A percentile compares a stretch with the other conserved stretches of the same genome.
These are phyloP conservation scores for Tromatobia lineatoria DNA, from an alignment of 2,888 invertebrate species.

Conservation along the genomic window DNA sequence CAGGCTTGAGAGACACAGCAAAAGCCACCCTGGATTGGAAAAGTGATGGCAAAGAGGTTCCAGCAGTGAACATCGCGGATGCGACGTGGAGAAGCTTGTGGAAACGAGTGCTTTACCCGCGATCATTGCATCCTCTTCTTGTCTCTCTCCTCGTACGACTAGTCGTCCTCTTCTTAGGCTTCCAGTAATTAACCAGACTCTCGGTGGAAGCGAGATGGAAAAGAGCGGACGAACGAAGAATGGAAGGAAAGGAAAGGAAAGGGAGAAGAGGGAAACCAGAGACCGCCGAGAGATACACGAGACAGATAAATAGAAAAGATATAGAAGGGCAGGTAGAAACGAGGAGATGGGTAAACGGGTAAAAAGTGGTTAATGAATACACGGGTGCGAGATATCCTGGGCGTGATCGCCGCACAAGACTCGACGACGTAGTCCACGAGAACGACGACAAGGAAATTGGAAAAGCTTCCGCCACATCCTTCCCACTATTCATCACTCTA, in stretches of 20 bases:
- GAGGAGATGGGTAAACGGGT: conserved; percentile 22
- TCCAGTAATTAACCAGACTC: conserved; percentile 49
- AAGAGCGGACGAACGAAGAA: conserved; percentile 23
- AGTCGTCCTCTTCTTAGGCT: conserved; percentile 24
- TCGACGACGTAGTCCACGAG: conserved; percentile 34
- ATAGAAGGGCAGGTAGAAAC: conserved; percentile 42
- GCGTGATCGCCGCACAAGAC: conserved; percentile 37
- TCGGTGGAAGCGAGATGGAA: conserved; percentile 4
- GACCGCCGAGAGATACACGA: conserved; percentile 32
- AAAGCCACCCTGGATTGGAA: conserved; percentile 58
- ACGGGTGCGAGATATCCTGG: conserved; percentile 41
- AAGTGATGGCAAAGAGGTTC: conserved; percentile 50
- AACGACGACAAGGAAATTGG: conserved; percentile 53
- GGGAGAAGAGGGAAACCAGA: conserved; percentile 5
- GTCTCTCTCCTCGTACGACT: too few species aligned
- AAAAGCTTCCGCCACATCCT: conserved; percentile 38
- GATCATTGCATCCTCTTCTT: conserved; percentile 41
- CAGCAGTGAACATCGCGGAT: conserved; percentile 18
- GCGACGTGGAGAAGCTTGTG: conserved; percentile 14
- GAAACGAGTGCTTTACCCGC: conserved; percentile 37
- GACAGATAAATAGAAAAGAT: conserved; percentile 62
- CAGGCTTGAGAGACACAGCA: conserved; percentile 42
- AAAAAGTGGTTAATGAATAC: conserved; percentile 61
- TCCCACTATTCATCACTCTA: conserved; percentile 1
- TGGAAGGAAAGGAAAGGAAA: conserved; percentile 9